phyloP scores from a whole-genome alignment of 2,113 vertebrate species.

The Pontoporia blainvillei region DNA sequence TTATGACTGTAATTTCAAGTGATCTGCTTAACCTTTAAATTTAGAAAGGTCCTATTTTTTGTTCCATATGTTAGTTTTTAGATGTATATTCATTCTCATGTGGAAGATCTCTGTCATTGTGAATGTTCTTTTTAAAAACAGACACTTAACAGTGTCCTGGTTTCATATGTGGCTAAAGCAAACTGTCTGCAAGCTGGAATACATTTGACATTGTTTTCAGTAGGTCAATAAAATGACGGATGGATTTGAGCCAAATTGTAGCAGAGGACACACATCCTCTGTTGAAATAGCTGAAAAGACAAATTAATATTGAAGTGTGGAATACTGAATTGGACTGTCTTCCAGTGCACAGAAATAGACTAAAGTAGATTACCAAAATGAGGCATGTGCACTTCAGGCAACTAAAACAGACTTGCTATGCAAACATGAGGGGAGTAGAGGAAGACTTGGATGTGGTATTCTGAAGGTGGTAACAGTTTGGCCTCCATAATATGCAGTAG shows the following conservation, averaged over 20 bases:
- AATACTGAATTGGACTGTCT: constrained; percentile 69
- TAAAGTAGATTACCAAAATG: constrained; percentile 69
- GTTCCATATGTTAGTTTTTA: not conserved
- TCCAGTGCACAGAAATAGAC: constrained; percentile 72
- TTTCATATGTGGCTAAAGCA: constrained; percentile 61
- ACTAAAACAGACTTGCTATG: constrained; percentile 21
- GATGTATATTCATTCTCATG: not conserved
- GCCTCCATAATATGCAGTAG: not conserved
- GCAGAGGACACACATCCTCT: constrained; percentile 62
- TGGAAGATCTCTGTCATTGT: not conserved
- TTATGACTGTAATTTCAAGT: constrained; percentile 33
- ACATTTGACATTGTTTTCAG: constrained; percentile 54
- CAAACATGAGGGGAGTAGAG: not conserved
- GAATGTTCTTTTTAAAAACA: constrained; percentile 23
- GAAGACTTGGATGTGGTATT: not conserved
- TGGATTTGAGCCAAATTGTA: constrained; percentile 71
- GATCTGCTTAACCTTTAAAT: not conserved
- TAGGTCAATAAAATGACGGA: constrained; percentile 77
- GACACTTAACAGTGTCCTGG: not conserved
- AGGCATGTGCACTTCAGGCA: constrained; percentile 35
- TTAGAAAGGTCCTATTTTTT: not conserved
- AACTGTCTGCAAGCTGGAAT: constrained; percentile 56
- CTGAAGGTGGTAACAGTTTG: not conserved
- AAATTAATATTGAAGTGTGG: constrained; percentile 72
- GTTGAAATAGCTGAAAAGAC: constrained; percentile 75